These are phyloP conservation scores for Phlogophora meticulosa DNA, from an alignment of 2,888 invertebrate genomes.

Conservation along the genomic window DNA sequence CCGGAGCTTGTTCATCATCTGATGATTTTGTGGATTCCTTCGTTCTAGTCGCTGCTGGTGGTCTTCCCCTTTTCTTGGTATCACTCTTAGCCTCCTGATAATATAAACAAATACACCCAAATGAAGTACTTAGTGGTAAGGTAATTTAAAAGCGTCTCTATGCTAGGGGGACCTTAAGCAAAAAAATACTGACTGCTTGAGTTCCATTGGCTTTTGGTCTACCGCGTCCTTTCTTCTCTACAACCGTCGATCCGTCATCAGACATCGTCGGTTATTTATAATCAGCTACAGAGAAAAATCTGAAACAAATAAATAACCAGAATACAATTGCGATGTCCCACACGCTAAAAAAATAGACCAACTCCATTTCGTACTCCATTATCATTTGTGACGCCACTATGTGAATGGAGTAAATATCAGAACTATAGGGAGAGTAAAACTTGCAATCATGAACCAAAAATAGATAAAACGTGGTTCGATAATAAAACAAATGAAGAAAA, in stretches of 20 bases:
- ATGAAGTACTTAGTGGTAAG: neutral
- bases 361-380: constrained; percentile 44
- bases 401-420: neutral
- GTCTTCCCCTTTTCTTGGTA: constrained; percentile 87
- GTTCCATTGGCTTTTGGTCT: constrained; percentile 90
- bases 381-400: constrained; percentile 47
- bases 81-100: constrained; percentile 88
- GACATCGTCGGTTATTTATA: constrained; percentile 82
- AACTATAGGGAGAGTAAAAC: neutral
- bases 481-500: constrained; percentile 27
- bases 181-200: constrained; percentile 77
- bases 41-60: constrained; percentile 83
- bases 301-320: constrained; percentile 60
- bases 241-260: constrained; percentile 89
- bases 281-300: constrained; percentile 72
- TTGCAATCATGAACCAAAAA: neutral
- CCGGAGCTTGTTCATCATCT: constrained; percentile 89
- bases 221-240: constrained; percentile 90
- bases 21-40: constrained; percentile 91
- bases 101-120: constrained; percentile 6
- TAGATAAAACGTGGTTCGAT: neutral
- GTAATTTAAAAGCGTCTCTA: neutral
- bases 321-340: neutral
- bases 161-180: neutral
- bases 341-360: constrained; percentile 10